Conservation (phyloP, 2,113 vertebrate species). For the Cottus gobio region DNA sequence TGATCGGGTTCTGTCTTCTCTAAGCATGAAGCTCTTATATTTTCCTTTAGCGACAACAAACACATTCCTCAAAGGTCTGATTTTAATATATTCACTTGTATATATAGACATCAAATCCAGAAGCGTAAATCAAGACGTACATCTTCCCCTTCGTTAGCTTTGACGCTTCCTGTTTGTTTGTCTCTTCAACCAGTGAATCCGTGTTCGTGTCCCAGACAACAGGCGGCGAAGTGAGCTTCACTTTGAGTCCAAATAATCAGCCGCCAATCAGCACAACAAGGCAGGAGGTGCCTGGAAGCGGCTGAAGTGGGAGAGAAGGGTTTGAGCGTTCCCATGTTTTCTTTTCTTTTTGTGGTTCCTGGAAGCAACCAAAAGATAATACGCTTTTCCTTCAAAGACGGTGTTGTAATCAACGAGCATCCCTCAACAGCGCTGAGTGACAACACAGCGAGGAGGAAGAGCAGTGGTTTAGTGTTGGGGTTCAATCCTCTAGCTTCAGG, state of each 20-base stretch:
- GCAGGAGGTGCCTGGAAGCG: slow-evolving; percentile 5
- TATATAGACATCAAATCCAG: slow-evolving; percentile 9
- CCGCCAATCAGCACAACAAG: not conserved
- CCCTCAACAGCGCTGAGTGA: not conserved
- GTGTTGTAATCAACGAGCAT: slow-evolving; percentile 6
- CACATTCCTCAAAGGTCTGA: not conserved
- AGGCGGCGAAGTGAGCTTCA: not conserved
- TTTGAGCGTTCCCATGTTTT: not conserved
- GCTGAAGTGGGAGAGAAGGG: slow-evolving; percentile 8
- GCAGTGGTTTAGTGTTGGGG: not conserved
- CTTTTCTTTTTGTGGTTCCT: not conserved
- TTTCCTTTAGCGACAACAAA: not conserved
- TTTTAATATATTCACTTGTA: not conserved
- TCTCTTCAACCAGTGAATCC: not conserved
- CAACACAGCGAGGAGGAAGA: not conserved
- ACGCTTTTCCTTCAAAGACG: slow-evolving; percentile 17
- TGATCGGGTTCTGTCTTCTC: not conserved
- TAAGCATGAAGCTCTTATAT: not conserved
- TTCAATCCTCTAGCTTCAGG: not conserved
- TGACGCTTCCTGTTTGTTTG: not conserved
- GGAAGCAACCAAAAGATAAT: slow-evolving; percentile 20
- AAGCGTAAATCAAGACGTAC: not conserved
- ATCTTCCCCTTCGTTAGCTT: not conserved
- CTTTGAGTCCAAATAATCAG: slow-evolving; percentile 33
- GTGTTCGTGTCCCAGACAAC: slow-evolving; percentile 5